Conservation (phyloP, 2,113 vertebrate genomes). For the Pycnonotus jocosus region DNA sequence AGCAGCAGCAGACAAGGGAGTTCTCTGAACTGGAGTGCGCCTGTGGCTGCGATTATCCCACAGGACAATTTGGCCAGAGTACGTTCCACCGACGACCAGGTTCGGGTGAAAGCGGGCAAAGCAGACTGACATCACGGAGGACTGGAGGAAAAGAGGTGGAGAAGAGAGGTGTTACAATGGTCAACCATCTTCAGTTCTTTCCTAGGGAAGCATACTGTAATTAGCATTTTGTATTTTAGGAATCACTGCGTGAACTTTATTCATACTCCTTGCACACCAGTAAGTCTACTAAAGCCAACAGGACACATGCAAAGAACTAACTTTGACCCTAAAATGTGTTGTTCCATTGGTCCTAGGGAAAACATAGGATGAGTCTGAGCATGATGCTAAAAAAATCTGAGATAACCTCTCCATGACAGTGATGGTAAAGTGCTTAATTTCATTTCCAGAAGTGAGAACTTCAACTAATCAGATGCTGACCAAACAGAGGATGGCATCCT, state of each 20-base stretch:
- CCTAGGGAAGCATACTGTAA: neutral
- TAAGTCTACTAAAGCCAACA: neutral
- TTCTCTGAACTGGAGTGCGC: constrained; percentile 92
- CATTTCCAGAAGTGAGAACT: neutral
- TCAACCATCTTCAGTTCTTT: neutral
- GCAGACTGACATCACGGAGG: constrained; percentile 94
- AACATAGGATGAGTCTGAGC: neutral
- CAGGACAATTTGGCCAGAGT: constrained; percentile 94
- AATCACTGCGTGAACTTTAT: neutral
- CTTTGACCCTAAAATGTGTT: neutral
- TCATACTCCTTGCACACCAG: neutral
- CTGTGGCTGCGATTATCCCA: constrained; percentile 98
- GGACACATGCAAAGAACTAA: neutral
- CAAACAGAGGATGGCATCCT: neutral
- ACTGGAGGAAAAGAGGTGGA: constrained; percentile 72
- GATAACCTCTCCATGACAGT: neutral
- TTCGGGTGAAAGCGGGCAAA: constrained; percentile 97
- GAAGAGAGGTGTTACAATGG: neutral
- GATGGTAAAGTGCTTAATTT: neutral
- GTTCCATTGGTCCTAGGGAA: neutral
- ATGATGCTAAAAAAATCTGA: neutral
- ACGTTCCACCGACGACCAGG: constrained; percentile 91
- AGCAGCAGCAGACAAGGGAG: constrained; percentile 92
- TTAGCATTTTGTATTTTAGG: neutral
- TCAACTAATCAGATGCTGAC: neutral